Base-by-base conservation (phyloP, 2,113 vertebrate genomes). In the Romanogobio albipinnatus region DNA sequence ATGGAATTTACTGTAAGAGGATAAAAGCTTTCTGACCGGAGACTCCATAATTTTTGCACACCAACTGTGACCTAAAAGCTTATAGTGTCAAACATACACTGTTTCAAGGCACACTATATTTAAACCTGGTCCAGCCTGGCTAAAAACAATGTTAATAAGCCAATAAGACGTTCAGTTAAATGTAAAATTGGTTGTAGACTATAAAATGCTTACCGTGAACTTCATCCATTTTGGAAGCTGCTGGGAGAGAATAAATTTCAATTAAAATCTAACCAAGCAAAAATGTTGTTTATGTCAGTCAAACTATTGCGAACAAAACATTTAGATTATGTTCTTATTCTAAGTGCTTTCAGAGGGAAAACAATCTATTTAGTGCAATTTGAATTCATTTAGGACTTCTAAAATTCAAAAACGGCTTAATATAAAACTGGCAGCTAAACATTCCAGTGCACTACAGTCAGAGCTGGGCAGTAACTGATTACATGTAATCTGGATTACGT, bases 171-270 rank as follows among this genome's bases (percentile, higher is more conserved):
- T 58, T 82, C 8, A 14, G 19, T 49, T 68, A 39, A 39, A 71
- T 24, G 6, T n/a, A 74, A 73, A 84, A 49, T n/a, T 11, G 5
- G 7, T 43, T 53, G 17, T 51, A 84, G 39, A 33, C 33, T 13
- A 77, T 76, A 76, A 83, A 84, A 83, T 76, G 59, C 89, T 58
- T 91, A 95, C 94, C 94, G 76, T 90, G 88, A 58, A 87, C 86
- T 0, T 90, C 81, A 29, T 92, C 89, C 86, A 88, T 84, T 36
- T 91, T 76, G 11, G 92, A 93, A 26, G 90, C 93, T 95, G 87
- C 26, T 29, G 13, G 19, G n/a, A 85, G 59, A 88, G 47, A 86
- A 80, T 81, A 81, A 82, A 2, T 26, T 45, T 17, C 43, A 49
- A 29, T 64, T 64, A n/a, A 36, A 77, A 76, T 76, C 17, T 24